These are phyloP conservation scores for Lasioglossum baleicum DNA, from an alignment of 1,140 invertebrate species.

Conservation along the genomic window DNA sequence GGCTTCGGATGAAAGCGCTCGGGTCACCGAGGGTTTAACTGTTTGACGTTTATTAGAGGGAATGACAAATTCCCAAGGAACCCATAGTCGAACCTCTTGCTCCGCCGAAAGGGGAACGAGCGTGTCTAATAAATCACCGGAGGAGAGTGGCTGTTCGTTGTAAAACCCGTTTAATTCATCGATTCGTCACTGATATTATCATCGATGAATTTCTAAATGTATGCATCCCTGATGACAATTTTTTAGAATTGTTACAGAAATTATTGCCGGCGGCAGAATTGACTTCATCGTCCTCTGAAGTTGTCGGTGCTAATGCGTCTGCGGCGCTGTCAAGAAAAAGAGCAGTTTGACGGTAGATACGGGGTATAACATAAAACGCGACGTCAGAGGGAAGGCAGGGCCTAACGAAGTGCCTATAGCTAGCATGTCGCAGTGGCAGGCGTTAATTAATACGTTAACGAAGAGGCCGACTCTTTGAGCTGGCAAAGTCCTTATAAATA, in stretches of 20 bases:
- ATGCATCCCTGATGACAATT: too few relatives aligned
- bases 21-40: conserved; percentile 24
- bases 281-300: too few relatives aligned
- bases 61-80: neutral
- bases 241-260: too few relatives aligned
- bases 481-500: conserved; percentile 22
- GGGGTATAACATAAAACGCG: conserved; percentile 27
- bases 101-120: too few relatives aligned
- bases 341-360: conserved; percentile 19
- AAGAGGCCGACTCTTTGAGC: conserved; percentile 33
- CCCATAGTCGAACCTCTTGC: neutral
- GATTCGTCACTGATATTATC: too few relatives aligned
- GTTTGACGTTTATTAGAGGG: conserved; percentile 29
- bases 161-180: too few relatives aligned
- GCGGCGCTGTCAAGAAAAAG: neutral
- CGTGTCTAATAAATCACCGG: too few relatives aligned
- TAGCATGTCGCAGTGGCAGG: conserved; percentile 13
- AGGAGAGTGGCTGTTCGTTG: too few relatives aligned
- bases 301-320: too few relatives aligned
- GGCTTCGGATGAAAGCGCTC: conserved; percentile 9
- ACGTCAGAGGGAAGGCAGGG: neutral
- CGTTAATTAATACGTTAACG: conserved; percentile 61
- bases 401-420: conserved; percentile 49
- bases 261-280: too few relatives aligned
- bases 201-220: too few relatives aligned